Evolutionary conservation across 1,140 invertebrate genomes (phyloP).

Genomic region (Drosophila orena): DNA sequence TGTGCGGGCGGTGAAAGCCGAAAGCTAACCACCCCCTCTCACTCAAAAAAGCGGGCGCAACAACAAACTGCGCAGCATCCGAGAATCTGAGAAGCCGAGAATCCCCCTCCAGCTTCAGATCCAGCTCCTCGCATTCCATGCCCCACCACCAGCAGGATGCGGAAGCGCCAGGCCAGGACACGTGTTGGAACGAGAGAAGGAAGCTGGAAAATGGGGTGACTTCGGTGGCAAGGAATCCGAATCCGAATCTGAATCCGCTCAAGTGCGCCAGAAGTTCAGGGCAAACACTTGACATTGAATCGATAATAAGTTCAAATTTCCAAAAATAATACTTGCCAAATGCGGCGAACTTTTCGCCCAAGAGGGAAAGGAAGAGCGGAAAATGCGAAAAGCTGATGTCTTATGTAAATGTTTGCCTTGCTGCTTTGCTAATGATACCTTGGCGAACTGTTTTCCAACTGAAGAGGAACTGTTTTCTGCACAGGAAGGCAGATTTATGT

Average conservation of each 20-base stretch:
- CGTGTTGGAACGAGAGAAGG: conserved; percentile 57
- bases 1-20: conserved; percentile 29
- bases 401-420: conserved; percentile 55
- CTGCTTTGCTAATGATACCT: conserved; percentile 11
- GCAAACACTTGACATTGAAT: conserved; percentile 78
- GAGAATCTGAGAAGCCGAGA: conserved; percentile 22
- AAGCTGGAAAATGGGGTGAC: conserved; percentile 52
- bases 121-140: conserved; percentile 39
- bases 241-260: conserved; percentile 16
- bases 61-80: conserved; percentile 70
- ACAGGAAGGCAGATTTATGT: conserved; percentile 26
- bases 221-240: conserved; percentile 27
- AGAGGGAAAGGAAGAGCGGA: background rate
- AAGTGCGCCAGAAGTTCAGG: conserved; percentile 52
- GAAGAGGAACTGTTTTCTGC: conserved; percentile 6
- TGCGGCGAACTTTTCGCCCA: conserved; percentile 25
- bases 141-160: conserved; percentile 33
- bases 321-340: conserved; percentile 48
- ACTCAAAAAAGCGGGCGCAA: background rate
- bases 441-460: conserved; percentile 16
- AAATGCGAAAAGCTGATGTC: conserved; percentile 25
- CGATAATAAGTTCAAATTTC: conserved; percentile 74
- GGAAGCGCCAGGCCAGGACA: conserved; percentile 24
- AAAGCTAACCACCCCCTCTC: background rate
- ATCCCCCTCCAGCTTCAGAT: background rate